Base-by-base conservation (phyloP, 2,797 vertebrate genomes). In the Pangasius djambal region DNA sequence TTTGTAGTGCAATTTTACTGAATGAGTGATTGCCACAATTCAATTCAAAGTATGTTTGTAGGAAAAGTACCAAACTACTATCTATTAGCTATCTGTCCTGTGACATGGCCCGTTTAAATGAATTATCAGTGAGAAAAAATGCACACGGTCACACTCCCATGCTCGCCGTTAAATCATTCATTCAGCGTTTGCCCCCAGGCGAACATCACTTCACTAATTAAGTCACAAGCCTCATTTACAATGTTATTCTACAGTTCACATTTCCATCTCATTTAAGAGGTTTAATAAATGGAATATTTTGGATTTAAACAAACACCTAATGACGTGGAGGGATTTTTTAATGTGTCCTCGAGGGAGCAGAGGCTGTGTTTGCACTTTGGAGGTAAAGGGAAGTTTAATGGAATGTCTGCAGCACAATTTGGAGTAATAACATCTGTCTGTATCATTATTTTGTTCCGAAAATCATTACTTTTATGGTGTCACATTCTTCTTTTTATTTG, bases 381-480 rank as follows among this genome's bases (percentile, higher is more conserved):
- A 92, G 91, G 92, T 93, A 91, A 93, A 90, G 65, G 90, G 86
- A 92, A 92, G 91, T 92, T 91, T 89, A 92, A 85, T 86, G 90
- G 91, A 93, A 92, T 91, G 92, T 93, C 92, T 91, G 87, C 90
- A 91, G 85, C 83, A 87, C 90, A 93, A 93, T 93, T 92, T 92
- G 90, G 91, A 92, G 89, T 90, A 89, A 93, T 90, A 90, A 92
- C 72, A 87, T 91, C 89, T 88, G 87, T 67, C 86, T 81, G 70
- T 91, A 88, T 92, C 90, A 92, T 93, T 93, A 93, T 90, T 93
- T 93, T 92, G 92, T 94, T 93, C 94, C 93, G 92, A 93, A 94
- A 94, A 91, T 91, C 91, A 93, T 94, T 93, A 94, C 89, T 93
- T 94, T 94, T 93, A 94, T 83, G 85, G 92, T 88, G 91, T 92